Conservation (phyloP, 2,888 invertebrate genomes). For the Athetis lepigone region DNA sequence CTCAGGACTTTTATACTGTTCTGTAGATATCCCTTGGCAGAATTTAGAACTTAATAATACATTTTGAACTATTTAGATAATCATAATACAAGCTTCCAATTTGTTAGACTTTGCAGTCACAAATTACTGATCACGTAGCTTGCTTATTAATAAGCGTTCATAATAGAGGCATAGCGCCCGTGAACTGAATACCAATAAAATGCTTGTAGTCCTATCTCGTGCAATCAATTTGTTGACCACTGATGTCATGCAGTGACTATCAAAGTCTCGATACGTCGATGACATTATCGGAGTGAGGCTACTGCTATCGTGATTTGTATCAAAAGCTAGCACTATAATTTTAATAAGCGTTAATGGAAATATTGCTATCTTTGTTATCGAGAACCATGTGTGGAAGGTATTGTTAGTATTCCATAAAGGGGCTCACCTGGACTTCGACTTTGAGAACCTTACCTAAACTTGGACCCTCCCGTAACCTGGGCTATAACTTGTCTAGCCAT, state of each 20-base stretch:
- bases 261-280: slow-evolving; percentile 21
- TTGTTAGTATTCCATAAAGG: too few species aligned
- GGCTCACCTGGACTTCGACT: too few species aligned
- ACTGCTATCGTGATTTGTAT: slow-evolving; percentile 32
- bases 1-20: too few species aligned
- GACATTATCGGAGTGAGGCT: slow-evolving; percentile 21
- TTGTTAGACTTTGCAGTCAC: slow-evolving; percentile 21
- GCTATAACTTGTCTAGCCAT: too few species aligned
- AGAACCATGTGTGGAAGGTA: not conserved
- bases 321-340: slow-evolving; percentile 41
- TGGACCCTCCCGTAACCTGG: too few species aligned
- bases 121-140: slow-evolving; percentile 31
- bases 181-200: slow-evolving; percentile 64
- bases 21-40: too few species aligned
- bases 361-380: slow-evolving; percentile 23
- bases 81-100: slow-evolving; percentile 12
- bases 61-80: too few species aligned
- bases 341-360: slow-evolving; percentile 34
- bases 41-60: too few species aligned
- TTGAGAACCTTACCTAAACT: too few species aligned
- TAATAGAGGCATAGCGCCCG: slow-evolving; percentile 50
- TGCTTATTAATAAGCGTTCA: slow-evolving; percentile 54
- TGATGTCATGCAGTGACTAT: slow-evolving; percentile 32
- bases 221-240: slow-evolving; percentile 49
- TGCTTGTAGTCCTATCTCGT: slow-evolving; percentile 35